phyloP scores from a whole-genome alignment of 2,888 invertebrate genomes.

The Idaea aversata region DNA sequence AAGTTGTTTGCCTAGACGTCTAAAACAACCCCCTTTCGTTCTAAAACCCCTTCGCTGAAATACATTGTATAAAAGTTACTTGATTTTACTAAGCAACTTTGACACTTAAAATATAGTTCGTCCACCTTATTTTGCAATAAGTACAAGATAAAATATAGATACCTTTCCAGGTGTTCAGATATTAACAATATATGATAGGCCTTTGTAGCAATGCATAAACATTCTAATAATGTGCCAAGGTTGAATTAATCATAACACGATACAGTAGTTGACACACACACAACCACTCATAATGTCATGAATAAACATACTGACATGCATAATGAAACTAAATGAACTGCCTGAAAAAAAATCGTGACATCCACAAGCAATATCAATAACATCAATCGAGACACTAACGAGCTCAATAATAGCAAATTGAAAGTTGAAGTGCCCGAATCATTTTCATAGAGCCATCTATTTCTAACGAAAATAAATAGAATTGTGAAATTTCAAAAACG shows the following conservation, averaged over 20 bases:
- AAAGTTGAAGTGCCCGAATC: constrained; percentile 43
- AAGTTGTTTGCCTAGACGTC: too few relatives aligned
- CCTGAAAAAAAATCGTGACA: constrained; percentile 54
- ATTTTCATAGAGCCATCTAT: constrained; percentile 53
- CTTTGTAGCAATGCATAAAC: constrained; percentile 19
- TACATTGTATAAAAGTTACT: too few relatives aligned
- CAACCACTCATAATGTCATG: constrained; percentile 24
- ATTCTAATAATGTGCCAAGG: constrained; percentile 34
- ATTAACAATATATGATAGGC: neutral
- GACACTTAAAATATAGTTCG: too few relatives aligned
- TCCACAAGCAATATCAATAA: constrained; percentile 28
- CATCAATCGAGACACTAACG: constrained; percentile 50
- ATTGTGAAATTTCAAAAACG: constrained; percentile 45
- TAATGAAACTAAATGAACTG: constrained; percentile 48
- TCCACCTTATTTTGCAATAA: too few relatives aligned
- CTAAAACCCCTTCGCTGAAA: too few relatives aligned
- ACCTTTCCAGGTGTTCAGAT: neutral
- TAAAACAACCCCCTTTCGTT: too few relatives aligned
- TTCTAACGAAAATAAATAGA: constrained; percentile 57
- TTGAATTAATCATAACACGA: constrained; percentile 34
- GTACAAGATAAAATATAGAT: neutral
- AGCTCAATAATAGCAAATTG: constrained; percentile 52
- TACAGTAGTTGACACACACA: constrained; percentile 39
- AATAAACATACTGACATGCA: constrained; percentile 34
- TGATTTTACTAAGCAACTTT: too few relatives aligned